Conservation (phyloP, 2,888 invertebrate genomes). For the Noctua janthe region DNA sequence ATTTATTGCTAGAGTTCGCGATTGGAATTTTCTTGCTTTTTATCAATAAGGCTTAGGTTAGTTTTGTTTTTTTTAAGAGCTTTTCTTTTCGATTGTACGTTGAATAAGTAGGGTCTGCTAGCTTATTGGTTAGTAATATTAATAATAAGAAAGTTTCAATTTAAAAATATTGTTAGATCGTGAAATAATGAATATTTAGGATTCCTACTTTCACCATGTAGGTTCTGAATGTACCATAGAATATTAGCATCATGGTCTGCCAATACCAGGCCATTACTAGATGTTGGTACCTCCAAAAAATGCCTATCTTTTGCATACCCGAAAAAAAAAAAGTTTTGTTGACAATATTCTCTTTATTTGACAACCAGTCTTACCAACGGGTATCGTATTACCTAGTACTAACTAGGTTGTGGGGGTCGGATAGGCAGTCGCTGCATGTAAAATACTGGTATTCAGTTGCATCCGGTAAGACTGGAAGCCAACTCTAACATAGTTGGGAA, state of each 20-base stretch:
- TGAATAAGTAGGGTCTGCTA: not conserved
- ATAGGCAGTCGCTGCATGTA: too few species aligned
- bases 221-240: not conserved
- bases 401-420: too few species aligned
- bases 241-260: not conserved
- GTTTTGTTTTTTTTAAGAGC: slow-evolving; percentile 32
- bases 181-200: not conserved
- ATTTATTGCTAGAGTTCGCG: slow-evolving; percentile 77
- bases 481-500: too few species aligned
- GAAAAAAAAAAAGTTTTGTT: too few species aligned
- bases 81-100: slow-evolving; percentile 12
- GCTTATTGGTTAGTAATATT: not conserved
- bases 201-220: not conserved
- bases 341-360: too few species aligned
- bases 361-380: too few species aligned
- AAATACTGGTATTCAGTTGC: too few species aligned
- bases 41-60: slow-evolving; percentile 63
- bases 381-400: too few species aligned
- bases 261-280: not conserved
- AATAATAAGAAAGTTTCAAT: not conserved
- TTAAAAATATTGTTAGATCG: not conserved
- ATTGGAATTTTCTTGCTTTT: slow-evolving; percentile 73
- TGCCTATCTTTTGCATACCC: too few species aligned
- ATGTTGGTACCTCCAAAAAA: not conserved
- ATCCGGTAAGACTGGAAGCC: too few species aligned